A percentile compares a stretch with the other conserved stretches of the same genome.
Conservation (phyloP, 2,888 invertebrate species). For the Mythimna ferrago region DNA sequence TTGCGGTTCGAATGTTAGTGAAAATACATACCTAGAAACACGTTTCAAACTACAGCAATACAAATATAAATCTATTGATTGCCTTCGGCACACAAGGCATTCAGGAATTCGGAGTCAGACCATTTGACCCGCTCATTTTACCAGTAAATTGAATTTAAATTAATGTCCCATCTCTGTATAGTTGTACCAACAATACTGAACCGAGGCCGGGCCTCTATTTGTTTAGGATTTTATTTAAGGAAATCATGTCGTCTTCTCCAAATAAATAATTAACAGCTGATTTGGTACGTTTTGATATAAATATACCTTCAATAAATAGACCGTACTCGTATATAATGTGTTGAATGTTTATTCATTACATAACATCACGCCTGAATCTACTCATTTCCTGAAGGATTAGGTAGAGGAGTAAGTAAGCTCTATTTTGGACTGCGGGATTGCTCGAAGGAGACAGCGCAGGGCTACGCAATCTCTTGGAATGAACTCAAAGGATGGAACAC, state of each 20-base stretch:
- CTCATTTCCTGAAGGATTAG: too few relatives aligned
- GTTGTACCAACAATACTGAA: conserved; percentile 24
- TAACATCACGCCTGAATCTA: not conserved
- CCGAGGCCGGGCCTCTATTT: conserved; percentile 9
- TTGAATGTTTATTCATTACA: not conserved
- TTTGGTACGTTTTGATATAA: not conserved
- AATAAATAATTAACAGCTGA: conserved; percentile 27
- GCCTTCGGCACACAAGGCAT: conserved; percentile 36
- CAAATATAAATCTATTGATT: conserved; percentile 44
- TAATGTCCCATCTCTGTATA: conserved; percentile 39
- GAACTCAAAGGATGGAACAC: too few relatives aligned
- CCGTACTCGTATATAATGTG: not conserved
- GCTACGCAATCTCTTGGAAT: too few relatives aligned
- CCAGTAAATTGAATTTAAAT: conserved; percentile 60
- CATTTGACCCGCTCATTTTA: conserved; percentile 60
- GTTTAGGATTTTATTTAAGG: conserved; percentile 30
- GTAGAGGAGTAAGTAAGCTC: too few relatives aligned
- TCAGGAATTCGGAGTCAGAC: conserved; percentile 47
- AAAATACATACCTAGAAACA: conserved; percentile 11
- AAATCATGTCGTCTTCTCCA: conserved; percentile 7
- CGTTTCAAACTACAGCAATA: conserved; percentile 27
- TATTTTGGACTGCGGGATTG: too few relatives aligned
- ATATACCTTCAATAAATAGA: not conserved
- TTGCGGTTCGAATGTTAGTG: conserved; percentile 13
- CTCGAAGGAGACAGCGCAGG: too few relatives aligned